phyloP scores from a whole-genome alignment of 2,113 vertebrate genomes.

The Petaurus breviceps region DNA sequence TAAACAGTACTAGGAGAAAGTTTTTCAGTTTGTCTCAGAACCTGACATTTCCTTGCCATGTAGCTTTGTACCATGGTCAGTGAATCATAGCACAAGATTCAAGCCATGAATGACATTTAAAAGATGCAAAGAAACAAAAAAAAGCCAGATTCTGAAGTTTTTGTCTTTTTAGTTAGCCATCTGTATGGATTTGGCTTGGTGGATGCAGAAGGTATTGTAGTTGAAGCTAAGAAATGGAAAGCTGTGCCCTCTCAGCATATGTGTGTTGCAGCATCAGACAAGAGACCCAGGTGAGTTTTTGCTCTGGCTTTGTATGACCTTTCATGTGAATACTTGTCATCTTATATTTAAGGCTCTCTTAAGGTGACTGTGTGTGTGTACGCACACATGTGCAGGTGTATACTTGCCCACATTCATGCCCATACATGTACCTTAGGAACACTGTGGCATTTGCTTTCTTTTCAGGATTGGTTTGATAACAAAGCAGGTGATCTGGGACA shows the following conservation, averaged over 20 bases:
- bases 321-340: not conserved
- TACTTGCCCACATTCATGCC: fast-evolving
- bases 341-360: not conserved
- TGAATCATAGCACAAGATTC: fast-evolving
- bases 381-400: fast-evolving
- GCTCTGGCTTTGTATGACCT: fast-evolving
- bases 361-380: fast-evolving
- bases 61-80: not conserved
- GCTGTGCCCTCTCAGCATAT: slow-evolving; percentile 89
- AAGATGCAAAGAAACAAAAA: too few relatives aligned
- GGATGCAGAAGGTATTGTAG: slow-evolving; percentile 93
- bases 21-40: not conserved
- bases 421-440: not conserved
- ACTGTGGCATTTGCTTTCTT: not conserved
- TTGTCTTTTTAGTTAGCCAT: slow-evolving; percentile 92
- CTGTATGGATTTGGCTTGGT: slow-evolving; percentile 96
- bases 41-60: not conserved
- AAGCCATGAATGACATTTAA: not conserved
- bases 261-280: slow-evolving; percentile 86
- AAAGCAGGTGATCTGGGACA: too few relatives aligned
- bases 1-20: not conserved
- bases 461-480: not conserved
- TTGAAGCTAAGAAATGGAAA: slow-evolving; percentile 92
- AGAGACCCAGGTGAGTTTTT: slow-evolving; percentile 87
- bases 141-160: slow-evolving; percentile 77